These are phyloP conservation scores for Gonatopus flavifemur DNA, from an alignment of 1,140 invertebrate species.

Conservation along the genomic window DNA sequence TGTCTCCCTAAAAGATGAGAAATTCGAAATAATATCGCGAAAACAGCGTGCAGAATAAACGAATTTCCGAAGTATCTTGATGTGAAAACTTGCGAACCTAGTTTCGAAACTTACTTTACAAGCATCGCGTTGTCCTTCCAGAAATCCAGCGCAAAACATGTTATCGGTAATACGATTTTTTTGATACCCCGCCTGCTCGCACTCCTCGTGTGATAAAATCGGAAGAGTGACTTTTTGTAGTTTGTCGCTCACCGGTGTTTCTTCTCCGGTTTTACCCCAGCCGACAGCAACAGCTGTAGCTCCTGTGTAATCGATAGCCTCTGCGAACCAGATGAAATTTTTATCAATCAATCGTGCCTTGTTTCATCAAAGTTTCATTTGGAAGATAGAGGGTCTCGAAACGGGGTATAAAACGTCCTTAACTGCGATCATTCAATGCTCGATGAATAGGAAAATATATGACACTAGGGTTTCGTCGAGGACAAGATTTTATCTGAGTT, in stretches of 20 bases:
- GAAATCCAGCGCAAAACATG: conserved; percentile 78
- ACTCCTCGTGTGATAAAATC: conserved; percentile 63
- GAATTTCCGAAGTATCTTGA: not conserved
- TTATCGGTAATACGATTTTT: conserved; percentile 66
- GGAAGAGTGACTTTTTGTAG: conserved; percentile 64
- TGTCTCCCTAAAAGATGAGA: conserved; percentile 55
- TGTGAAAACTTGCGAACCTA: not conserved
- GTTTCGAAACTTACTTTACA: conserved; percentile 64
- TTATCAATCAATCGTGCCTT: too few species aligned
- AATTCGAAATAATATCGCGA: conserved; percentile 3
- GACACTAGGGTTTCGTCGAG: not conserved
- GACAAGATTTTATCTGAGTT: not conserved
- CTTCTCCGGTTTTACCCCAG: conserved; percentile 73
- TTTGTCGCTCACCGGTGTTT: conserved; percentile 63
- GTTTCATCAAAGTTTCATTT: too few species aligned
- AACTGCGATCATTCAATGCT: not conserved
- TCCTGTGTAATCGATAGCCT: conserved; percentile 61
- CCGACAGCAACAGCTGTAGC: conserved; percentile 71
- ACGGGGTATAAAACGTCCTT: too few species aligned
- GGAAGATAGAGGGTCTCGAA: too few species aligned
- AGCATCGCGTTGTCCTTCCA: conserved; percentile 70
- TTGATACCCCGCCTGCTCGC: conserved; percentile 60
- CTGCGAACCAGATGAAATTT: conserved; percentile 32
- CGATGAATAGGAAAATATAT: not conserved
- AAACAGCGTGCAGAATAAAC: not conserved